Percentiles rank a stretch among this genome's conserved stretches.
These are phyloP conservation scores for Cyprinus carpio DNA, from an alignment of 2,113 vertebrate genomes.

Conservation along the genomic window DNA sequence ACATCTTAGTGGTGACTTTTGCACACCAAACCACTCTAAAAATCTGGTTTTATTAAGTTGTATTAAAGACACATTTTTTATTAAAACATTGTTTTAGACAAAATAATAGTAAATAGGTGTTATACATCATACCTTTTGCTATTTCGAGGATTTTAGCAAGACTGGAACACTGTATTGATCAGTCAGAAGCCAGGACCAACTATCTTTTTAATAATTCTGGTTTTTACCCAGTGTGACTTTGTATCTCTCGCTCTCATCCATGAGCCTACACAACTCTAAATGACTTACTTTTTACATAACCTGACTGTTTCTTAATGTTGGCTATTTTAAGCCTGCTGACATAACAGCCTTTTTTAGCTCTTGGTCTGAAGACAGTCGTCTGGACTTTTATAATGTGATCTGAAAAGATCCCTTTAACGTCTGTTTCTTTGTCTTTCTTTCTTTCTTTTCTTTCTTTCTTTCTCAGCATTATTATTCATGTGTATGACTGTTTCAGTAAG, in stretches of 20 bases:
- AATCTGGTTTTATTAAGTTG: no score
- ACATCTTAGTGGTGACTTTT: background rate
- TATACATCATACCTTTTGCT: background rate
- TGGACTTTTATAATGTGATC: background rate
- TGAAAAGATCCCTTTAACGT: background rate
- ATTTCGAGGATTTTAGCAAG: background rate
- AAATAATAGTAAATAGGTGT: background rate
- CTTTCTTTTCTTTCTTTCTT: background rate
- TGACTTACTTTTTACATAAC: conserved; percentile 22
- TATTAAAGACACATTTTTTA: background rate
- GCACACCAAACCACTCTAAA: background rate
- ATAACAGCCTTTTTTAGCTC: conserved; percentile 22
- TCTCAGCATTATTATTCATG: background rate
- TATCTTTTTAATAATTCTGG: background rate
- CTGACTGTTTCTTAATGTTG: background rate
- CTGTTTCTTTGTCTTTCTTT: background rate
- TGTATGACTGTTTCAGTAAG: conserved; percentile 3
- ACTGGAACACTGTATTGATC: background rate
- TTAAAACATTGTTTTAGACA: background rate
- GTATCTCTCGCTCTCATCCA: background rate
- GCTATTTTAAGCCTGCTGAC: conserved; percentile 11
- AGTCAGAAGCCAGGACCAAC: background rate
- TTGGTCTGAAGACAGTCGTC: background rate
- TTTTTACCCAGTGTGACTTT: background rate
- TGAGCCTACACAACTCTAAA: background rate